Conservation (phyloP, 35 echinoderm and acorn worm species). For the Lytechinus variegatus region DNA sequence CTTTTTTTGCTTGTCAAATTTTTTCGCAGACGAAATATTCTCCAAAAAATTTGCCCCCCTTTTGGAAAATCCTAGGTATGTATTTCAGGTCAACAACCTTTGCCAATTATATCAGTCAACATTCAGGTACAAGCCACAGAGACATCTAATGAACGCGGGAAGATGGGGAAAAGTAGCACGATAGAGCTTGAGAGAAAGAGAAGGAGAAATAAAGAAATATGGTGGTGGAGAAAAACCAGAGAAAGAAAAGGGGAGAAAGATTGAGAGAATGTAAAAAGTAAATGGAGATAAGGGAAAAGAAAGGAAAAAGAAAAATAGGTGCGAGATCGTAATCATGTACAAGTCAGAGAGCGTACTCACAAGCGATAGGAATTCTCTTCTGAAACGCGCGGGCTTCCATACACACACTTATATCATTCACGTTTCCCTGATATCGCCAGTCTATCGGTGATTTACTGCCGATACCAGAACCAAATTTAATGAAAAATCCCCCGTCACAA, state of each 20-base stretch:
- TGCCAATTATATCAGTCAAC: background rate
- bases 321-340: background rate
- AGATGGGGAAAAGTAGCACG: no score
- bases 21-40: no score
- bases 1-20: no score
- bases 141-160: no score
- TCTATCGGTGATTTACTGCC: conserved; percentile 24
- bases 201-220: no score
- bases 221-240: background rate
- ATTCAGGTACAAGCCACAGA: background rate
- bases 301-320: background rate
- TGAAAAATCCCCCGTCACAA: conserved; percentile 17
- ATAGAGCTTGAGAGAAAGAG: no score
- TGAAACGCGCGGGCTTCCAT: background rate
- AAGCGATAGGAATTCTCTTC: background rate
- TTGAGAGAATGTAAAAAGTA: background rate
- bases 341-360: background rate
- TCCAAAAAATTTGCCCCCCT: no score
- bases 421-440: background rate
- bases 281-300: background rate
- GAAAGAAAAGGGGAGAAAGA: background rate
- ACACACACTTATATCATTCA: background rate
- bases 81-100: background rate
- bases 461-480: conserved; percentile 40
- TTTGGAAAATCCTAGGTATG: background rate